phyloP scores from a whole-genome alignment of 2,888 invertebrate genomes.

The Drosophila cognata region DNA sequence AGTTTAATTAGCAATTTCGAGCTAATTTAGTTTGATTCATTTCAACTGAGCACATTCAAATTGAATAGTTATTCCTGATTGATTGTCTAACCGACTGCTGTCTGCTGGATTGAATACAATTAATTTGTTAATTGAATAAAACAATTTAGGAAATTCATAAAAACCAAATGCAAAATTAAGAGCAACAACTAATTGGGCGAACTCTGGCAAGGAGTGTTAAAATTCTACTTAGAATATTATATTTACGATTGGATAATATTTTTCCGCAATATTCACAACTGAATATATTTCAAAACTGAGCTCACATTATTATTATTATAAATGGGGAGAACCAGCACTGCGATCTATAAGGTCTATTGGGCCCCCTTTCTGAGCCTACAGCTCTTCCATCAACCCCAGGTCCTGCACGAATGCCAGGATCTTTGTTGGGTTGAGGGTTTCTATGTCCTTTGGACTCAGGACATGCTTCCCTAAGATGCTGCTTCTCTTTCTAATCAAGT shows the following conservation, averaged over 20 bases:
- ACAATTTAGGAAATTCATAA: background rate
- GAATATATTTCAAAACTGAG: background rate
- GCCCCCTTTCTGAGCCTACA: no score
- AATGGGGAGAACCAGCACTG: no score
- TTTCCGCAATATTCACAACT: background rate
- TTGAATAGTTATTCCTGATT: background rate
- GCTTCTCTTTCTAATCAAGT: no score
- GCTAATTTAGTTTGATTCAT: background rate
- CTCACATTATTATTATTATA: no score
- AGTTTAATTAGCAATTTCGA: background rate
- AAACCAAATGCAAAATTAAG: background rate
- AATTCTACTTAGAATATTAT: no score
- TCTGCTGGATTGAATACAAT: no score
- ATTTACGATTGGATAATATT: background rate
- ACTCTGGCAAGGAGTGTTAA: background rate
- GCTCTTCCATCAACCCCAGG: no score
- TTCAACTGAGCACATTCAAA: background rate
- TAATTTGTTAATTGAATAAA: background rate
- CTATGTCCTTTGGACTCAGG: no score
- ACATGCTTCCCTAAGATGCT: no score
- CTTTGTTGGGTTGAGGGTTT: no score
- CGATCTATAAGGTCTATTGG: no score
- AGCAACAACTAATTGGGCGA: background rate
- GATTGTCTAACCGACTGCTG: background rate
- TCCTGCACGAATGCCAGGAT: no score